Conservation (phyloP, 2,888 invertebrate genomes). For the Chrysotoxum bicinctum region DNA sequence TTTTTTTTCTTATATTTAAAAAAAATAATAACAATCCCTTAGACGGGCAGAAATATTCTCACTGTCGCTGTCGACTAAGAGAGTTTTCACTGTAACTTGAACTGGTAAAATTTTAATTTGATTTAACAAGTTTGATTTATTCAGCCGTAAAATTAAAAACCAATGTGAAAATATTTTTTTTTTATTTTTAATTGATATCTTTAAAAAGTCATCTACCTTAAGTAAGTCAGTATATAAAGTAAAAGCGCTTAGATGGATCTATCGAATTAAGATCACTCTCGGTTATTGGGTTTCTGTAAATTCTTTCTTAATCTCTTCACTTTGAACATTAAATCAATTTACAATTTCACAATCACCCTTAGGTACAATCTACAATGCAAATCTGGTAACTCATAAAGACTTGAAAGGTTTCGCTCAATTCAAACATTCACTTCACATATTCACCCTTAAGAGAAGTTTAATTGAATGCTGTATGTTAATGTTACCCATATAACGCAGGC, state of each 20-base stretch:
- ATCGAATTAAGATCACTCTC: constrained; percentile 7
- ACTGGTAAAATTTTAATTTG: no score
- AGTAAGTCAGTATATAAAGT: background rate
- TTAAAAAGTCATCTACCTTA: no score
- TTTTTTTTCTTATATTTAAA: no score
- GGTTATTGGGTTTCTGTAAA: background rate
- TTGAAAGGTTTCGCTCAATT: constrained; percentile 34
- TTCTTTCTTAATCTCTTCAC: background rate
- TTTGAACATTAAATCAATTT: background rate
- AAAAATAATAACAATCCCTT: no score
- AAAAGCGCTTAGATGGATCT: background rate
- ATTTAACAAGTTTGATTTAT: no score
- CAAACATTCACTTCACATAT: background rate
- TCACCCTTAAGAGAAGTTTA: background rate
- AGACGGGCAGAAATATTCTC: no score
- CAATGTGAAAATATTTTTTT: no score
- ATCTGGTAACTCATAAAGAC: background rate
- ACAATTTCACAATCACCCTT: constrained; percentile 2
- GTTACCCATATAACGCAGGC: background rate
- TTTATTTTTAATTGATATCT: no score
- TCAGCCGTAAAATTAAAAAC: no score
- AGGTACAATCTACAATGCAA: background rate
- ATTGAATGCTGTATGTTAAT: constrained; percentile 12
- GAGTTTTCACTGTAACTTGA: no score
- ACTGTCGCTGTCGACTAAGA: no score